Evolutionary conservation across 2,113 vertebrate species (phyloP), one percentile per base, ranked within the genome.

Genomic region (Picathartes gymnocephalus): DNA sequence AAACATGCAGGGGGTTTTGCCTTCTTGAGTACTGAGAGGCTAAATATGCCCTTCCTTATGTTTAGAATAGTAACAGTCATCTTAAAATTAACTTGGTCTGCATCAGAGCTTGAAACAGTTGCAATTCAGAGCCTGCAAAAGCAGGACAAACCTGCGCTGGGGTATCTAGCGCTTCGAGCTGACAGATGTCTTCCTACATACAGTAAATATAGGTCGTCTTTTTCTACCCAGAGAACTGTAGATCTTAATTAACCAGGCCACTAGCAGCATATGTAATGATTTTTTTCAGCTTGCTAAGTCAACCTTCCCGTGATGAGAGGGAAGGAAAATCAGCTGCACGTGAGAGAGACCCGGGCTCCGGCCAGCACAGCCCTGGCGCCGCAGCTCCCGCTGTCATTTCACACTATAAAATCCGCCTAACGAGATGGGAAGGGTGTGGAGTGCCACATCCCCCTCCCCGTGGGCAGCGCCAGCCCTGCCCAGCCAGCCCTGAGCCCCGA

Each of bases 41-140:
- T 95, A 97, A 97, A 97, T 97, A 96, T 97, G 95, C 95, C 96
- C 96, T 97, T 95, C 96, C 96, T 96, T 92, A 94, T 96, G 95
- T 97, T 97, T 71, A 97, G 95, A 97, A 97, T 97, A 96, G 95
- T 94, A 96, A 96, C 94, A 94, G 95, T 95, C 95, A 90, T 94
- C 93, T 96, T 94, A 89, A 96, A 96, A 96, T 96, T 96, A 94
- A 95, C 89, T 97, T 74, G 95, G 92, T 86, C 94, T 86, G 94
- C 86, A 95, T 89, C 95, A 95, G 92, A 97, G 96, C 95, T 93
- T 83, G 70, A 47, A 86, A 94, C 73, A 95, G 91, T 93, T 88
- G 93, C 96, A 93, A 90, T 88, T 91, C 82, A 19, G 79, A 95
- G 92, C 69, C 83, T 86, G 93, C 90, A 92, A 89, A 97, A 95